Percentiles rank a stretch among this genome's conserved stretches.
Conservation (phyloP, 1,140 invertebrate genomes). For the Matsumurasca onukii region DNA sequence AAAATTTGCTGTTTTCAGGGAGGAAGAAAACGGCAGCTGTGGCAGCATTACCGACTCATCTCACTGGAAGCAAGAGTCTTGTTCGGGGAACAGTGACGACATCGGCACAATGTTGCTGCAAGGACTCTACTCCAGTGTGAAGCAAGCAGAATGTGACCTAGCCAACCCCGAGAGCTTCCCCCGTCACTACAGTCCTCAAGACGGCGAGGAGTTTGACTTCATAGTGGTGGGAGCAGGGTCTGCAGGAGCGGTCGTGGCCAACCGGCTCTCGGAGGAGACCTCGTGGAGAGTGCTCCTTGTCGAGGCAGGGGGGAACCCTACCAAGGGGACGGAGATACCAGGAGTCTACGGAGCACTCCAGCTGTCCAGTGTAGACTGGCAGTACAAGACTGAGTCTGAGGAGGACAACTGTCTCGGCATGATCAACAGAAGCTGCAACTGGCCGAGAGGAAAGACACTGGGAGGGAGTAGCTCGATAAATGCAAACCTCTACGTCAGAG, state of each 20-base stretch:
- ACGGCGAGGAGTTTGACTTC: conserved; percentile 67
- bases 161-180: neutral
- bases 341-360: conserved; percentile 71
- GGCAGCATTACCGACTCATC: too few species aligned
- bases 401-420: conserved; percentile 55
- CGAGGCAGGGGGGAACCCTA: conserved; percentile 81
- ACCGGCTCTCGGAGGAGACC: conserved; percentile 75
- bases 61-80: too few species aligned
- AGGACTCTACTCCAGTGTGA: neutral
- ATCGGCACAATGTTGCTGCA: too few species aligned
- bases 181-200: neutral
- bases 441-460: conserved; percentile 79
- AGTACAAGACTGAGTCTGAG: conserved; percentile 79
- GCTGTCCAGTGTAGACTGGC: conserved; percentile 84
- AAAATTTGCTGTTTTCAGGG: too few species aligned
- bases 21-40: too few species aligned
- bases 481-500: conserved; percentile 92
- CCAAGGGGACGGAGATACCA: conserved; percentile 74
- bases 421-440: conserved; percentile 53
- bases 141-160: conserved; percentile 11
- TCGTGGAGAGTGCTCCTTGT: conserved; percentile 78
- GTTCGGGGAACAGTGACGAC: too few species aligned
- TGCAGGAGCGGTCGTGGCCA: conserved; percentile 87
- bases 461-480: conserved; percentile 96
- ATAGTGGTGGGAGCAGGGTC: conserved; percentile 85